phyloP scores from a whole-genome alignment of 2,113 vertebrate species.

The Labeo catla region DNA sequence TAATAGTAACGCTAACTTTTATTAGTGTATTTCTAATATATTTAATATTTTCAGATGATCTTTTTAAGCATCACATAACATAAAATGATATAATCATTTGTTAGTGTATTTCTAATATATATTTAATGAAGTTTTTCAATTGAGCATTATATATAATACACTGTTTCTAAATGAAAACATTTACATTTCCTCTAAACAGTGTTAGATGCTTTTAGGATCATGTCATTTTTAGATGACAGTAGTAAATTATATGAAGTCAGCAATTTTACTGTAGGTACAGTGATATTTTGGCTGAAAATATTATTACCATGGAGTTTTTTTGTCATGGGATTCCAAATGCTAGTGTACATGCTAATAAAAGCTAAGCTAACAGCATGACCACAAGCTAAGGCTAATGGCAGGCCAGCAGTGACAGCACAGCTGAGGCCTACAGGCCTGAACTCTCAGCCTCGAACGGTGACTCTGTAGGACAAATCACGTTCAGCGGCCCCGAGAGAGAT shows the following conservation, averaged over 20 bases:
- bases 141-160: neutral
- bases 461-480: slow-evolving; percentile 45
- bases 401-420: neutral
- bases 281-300: neutral
- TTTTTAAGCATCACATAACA: no score
- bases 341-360: neutral
- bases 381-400: slow-evolving; percentile 32
- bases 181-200: neutral
- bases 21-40: no score
- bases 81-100: no score
- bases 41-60: no score
- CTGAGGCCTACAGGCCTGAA: slow-evolving; percentile 27
- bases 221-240: neutral
- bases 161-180: neutral
- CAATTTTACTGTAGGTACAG: neutral
- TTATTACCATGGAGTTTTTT: neutral
- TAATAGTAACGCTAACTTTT: no score
- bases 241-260: neutral
- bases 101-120: neutral
- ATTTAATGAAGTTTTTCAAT: neutral
- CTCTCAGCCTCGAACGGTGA: slow-evolving; percentile 19
- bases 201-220: neutral
- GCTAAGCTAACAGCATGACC: slow-evolving; percentile 33
- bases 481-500: slow-evolving; percentile 46
- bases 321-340: neutral